A percentile compares a stretch with the other conserved stretches of the same genome.
Conservation (phyloP, 2,113 vertebrate genomes). For the Sitta europaea region DNA sequence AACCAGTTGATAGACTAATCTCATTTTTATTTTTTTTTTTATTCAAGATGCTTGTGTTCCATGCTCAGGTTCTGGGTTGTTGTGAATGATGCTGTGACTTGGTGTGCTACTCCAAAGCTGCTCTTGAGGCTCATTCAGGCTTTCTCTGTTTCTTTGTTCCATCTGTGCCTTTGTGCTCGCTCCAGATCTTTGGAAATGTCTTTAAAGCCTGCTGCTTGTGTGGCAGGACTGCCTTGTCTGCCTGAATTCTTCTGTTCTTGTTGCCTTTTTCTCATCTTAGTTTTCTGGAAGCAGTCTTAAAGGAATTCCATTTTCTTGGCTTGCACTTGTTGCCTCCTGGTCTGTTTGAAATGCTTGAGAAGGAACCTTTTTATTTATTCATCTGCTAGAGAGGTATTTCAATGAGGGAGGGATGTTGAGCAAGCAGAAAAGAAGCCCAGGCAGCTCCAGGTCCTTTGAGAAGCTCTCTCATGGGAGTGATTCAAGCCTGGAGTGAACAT, state of each 20-base stretch:
- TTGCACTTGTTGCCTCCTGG: not conserved
- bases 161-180: not conserved
- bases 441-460: not conserved
- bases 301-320: not conserved
- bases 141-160: not conserved
- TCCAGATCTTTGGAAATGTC: not conserved
- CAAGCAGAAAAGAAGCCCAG: not conserved
- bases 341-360: not conserved
- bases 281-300: not conserved
- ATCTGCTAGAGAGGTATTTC: not conserved
- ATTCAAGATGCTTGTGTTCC: not conserved
- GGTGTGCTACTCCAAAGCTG: not conserved
- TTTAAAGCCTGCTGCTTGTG: not conserved
- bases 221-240: not conserved
- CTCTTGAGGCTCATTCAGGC: not conserved
- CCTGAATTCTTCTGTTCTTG: not conserved
- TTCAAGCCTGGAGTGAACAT: not conserved
- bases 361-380: constrained; percentile 5
- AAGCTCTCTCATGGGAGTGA: not conserved
- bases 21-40: not conserved
- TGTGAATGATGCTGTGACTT: not conserved
- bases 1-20: not conserved
- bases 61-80: not conserved
- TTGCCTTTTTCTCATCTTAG: not conserved
- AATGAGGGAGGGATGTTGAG: not conserved